Conservation (phyloP, 2,797 vertebrate genomes). For the Pantherophis vulpinus region DNA sequence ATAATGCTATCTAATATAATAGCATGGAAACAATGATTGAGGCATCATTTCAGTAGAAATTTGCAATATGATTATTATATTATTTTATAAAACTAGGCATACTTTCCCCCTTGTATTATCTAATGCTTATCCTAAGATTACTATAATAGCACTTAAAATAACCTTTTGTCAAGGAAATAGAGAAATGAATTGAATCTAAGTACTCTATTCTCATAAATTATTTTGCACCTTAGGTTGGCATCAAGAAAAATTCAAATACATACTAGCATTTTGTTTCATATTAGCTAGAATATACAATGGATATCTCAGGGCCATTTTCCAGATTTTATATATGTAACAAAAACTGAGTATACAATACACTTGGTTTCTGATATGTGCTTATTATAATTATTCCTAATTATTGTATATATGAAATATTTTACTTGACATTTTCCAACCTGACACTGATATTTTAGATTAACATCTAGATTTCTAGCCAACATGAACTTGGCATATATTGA, state of each 20-base stretch:
- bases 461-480: neutral
- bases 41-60: neutral
- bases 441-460: neutral
- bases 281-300: conserved; percentile 26
- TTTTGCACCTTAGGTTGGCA: conserved; percentile 27
- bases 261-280: conserved; percentile 19
- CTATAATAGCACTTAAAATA: conserved; percentile 8
- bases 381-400: neutral
- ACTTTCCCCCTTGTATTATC: conserved; percentile 14
- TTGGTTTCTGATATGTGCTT: neutral
- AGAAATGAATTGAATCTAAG: conserved; percentile 29
- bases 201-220: conserved; percentile 17
- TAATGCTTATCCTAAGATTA: conserved; percentile 37
- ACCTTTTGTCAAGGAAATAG: conserved; percentile 9
- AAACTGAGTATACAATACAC: neutral
- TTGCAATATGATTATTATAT: neutral
- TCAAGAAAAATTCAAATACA: conserved; percentile 5
- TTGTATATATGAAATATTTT: neutral
- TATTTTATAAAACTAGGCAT: neutral
- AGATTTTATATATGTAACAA: neutral
- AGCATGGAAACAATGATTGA: neutral
- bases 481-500: neutral
- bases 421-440: neutral
- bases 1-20: neutral
- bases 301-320: conserved; percentile 1